Percentiles rank a stretch among this genome's conserved stretches.
phyloP scores from a whole-genome alignment of 2,797 vertebrate species.

The Alca torda region DNA sequence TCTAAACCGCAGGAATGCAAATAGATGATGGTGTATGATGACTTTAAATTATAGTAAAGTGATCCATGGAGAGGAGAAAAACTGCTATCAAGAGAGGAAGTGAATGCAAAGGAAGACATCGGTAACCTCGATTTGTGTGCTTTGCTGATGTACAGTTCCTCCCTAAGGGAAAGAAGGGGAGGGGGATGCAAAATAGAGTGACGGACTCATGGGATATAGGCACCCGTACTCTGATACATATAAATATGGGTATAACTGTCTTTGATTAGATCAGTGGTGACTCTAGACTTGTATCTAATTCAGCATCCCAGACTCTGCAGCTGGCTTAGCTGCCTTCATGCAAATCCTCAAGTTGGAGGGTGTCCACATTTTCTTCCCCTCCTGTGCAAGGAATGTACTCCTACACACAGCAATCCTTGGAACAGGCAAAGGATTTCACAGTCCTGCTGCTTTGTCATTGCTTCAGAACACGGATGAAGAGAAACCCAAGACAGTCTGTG shows the following conservation, averaged over 20 bases:
- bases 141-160: background rate
- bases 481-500: background rate
- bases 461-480: background rate
- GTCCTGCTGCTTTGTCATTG: background rate
- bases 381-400: background rate
- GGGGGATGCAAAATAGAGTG: background rate
- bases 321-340: background rate
- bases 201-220: background rate
- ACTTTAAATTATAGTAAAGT: slow-evolving; percentile 47
- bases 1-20: slow-evolving; percentile 44
- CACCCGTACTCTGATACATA: background rate
- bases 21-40: slow-evolving; percentile 56
- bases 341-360: background rate
- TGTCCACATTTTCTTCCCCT: background rate
- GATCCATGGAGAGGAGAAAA: slow-evolving; percentile 2
- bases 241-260: background rate
- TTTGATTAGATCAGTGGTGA: background rate
- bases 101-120: background rate
- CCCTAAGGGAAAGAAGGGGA: background rate
- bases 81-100: background rate
- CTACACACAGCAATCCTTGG: background rate
- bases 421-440: background rate
- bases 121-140: slow-evolving; percentile 1
- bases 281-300: background rate
- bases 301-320: background rate